Percentiles rank a stretch among this genome's conserved stretches.
These are phyloP conservation scores for Mionectes macconnelli DNA, from an alignment of 2,113 vertebrate species.

Conservation along the genomic window DNA sequence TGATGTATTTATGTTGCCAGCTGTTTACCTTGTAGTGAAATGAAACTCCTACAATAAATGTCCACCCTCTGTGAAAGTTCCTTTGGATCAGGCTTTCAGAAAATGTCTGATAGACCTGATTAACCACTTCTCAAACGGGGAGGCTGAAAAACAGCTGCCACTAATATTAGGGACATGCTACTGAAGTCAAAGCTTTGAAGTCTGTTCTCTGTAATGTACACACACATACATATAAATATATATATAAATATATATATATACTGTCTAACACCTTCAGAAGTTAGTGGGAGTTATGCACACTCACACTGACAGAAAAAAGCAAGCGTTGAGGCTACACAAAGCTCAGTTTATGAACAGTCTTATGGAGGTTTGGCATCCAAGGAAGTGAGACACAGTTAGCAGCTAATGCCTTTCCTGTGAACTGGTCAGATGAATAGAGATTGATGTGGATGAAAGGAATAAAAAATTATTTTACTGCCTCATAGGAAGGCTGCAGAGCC, in stretches of 20 bases:
- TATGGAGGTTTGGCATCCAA: background rate
- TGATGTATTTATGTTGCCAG: background rate
- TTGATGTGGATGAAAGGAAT: constrained; percentile 42
- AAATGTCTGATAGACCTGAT: background rate
- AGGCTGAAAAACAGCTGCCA: constrained; percentile 11
- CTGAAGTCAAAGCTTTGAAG: constrained; percentile 22
- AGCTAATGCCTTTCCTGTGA: constrained; percentile 58
- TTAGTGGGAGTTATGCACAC: constrained; percentile 38
- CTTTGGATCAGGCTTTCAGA: background rate
- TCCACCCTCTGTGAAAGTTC: background rate
- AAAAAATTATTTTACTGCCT: constrained; percentile 3
- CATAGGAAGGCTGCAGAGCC: background rate
- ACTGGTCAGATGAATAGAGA: background rate
- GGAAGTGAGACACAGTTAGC: constrained; percentile 46
- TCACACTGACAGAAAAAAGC: constrained; percentile 14
- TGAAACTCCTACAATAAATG: background rate
- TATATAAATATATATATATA: background rate
- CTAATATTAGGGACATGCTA: background rate
- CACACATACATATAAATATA: background rate
- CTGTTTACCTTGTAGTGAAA: background rate
- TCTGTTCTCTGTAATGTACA: background rate
- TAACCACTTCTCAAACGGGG: background rate
- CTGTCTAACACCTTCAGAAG: constrained; percentile 42
- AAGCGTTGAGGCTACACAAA: constrained; percentile 42
- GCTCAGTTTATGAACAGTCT: constrained; percentile 22